Conservation (phyloP, 2,113 vertebrate species). For the Muntiacus muntjak region DNA sequence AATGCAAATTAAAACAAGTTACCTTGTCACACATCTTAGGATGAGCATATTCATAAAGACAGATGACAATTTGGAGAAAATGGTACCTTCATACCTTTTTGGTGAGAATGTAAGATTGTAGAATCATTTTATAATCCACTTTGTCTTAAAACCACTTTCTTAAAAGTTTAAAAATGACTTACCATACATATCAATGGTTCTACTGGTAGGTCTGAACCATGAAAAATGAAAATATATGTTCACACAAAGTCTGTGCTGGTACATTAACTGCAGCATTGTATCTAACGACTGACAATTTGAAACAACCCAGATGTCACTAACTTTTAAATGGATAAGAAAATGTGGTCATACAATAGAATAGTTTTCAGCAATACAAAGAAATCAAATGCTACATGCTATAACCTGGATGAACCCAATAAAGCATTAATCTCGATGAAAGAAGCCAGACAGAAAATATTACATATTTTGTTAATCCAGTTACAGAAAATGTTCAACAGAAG, state of each 20-base stretch:
- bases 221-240: background rate
- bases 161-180: background rate
- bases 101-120: background rate
- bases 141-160: background rate
- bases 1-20: background rate
- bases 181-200: background rate
- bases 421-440: background rate
- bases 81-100: rapidly evolving
- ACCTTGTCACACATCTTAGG: background rate
- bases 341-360: background rate
- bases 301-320: background rate
- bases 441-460: background rate
- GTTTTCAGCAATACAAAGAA: background rate
- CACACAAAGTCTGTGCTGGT: background rate
- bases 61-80: background rate
- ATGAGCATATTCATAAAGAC: background rate
- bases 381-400: background rate
- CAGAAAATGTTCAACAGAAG: background rate
- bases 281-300: background rate
- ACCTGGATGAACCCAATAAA: background rate
- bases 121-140: background rate
- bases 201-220: rapidly evolving
- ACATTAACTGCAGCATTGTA: background rate
- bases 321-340: background rate
- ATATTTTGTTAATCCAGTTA: background rate